Evolutionary conservation across 2,113 vertebrate genomes (phyloP), one percentile per base, ranked within the genome.

Genomic region (Mus spicilegus): DNA sequence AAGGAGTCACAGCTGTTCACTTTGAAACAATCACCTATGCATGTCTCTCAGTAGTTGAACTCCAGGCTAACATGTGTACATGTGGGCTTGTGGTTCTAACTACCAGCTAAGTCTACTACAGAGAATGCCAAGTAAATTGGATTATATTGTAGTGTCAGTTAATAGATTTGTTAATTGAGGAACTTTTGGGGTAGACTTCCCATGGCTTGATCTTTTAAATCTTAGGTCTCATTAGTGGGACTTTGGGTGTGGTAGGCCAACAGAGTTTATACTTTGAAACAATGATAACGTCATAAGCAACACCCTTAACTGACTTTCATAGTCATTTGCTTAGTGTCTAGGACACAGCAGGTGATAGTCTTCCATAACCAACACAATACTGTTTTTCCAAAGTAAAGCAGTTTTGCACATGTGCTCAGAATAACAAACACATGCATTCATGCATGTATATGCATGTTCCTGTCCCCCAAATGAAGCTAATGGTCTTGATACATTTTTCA

Each of bases 181-280:
- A 75, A 20, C 14, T 70, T 51, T 95, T 78, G 49, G 46, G 61
- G 39, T 67, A 95, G 54, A 90, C 75, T 12, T 49, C 33, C 28
- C 46, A 3, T 75, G 39, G 39, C 88, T 96, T 95, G 86, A 90
- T 76, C 73, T 93, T 87, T 89, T 84, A 93, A 96, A 92, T 93
- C 13, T 89, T 3, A 5, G 33, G 30, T 69, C 69, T 86, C 56
- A 61, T 8, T 87, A 54, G 19, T 81, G 46, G 87, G 16, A 84
- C 7, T 91, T 12, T 84, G 28, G 96, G 96, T 94, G 39, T 91
- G 56, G 11, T 73, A 33, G 94, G 96, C 77, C 39, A 90, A 39
- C 17, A 63, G 51, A 67, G 12, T 91, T 95, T 92, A n/a, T 88
- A 67, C 4, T 97, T 92, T 87, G 69, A 75, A 92, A 36, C 46